Percentiles rank a stretch among this genome's conserved stretches.
phyloP scores from a whole-genome alignment of 2,888 invertebrate species.

The Hirtodrosophila cameraria region DNA sequence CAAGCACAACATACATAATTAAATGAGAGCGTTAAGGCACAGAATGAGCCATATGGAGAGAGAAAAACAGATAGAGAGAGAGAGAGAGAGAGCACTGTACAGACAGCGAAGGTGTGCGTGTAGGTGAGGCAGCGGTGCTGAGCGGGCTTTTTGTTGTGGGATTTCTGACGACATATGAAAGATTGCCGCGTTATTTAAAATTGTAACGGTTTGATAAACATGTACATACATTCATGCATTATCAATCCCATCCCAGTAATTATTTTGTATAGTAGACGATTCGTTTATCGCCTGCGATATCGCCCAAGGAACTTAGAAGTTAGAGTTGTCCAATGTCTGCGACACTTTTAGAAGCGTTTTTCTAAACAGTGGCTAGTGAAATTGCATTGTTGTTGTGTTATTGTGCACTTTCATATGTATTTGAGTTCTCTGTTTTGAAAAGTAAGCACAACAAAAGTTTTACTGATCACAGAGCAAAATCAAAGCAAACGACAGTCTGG shows the following conservation, averaged over 20 bases:
- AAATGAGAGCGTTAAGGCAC: slow-evolving; percentile 32
- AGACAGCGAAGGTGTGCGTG: slow-evolving; percentile 15
- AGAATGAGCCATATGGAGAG: neutral
- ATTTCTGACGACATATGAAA: slow-evolving; percentile 50
- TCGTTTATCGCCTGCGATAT: too few relatives aligned
- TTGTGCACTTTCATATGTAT: slow-evolving; percentile 42
- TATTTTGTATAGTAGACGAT: too few relatives aligned
- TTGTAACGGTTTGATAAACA: slow-evolving; percentile 6
- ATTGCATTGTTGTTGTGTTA: slow-evolving; percentile 39
- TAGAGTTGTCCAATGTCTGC: too few relatives aligned
- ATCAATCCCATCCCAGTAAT: slow-evolving; percentile 28
- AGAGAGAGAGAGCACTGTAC: neutral
- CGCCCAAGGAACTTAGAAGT: too few relatives aligned
- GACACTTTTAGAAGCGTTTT: too few relatives aligned
- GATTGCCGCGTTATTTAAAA: slow-evolving; percentile 13
- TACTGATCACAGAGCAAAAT: slow-evolving; percentile 30
- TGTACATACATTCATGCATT: too few relatives aligned
- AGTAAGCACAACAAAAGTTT: slow-evolving; percentile 27
- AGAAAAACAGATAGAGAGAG: neutral
- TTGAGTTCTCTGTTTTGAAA: slow-evolving; percentile 23
- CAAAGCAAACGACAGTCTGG: slow-evolving; percentile 35
- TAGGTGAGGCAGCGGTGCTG: slow-evolving; percentile 32
- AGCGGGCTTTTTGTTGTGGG: slow-evolving; percentile 39
- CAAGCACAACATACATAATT: slow-evolving; percentile 55
- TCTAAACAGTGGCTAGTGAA: slow-evolving; percentile 51